Evolutionary conservation across 2,113 vertebrate genomes (phyloP), one percentile per base, ranked within the genome.

Genomic region (Phycodurus eques): DNA sequence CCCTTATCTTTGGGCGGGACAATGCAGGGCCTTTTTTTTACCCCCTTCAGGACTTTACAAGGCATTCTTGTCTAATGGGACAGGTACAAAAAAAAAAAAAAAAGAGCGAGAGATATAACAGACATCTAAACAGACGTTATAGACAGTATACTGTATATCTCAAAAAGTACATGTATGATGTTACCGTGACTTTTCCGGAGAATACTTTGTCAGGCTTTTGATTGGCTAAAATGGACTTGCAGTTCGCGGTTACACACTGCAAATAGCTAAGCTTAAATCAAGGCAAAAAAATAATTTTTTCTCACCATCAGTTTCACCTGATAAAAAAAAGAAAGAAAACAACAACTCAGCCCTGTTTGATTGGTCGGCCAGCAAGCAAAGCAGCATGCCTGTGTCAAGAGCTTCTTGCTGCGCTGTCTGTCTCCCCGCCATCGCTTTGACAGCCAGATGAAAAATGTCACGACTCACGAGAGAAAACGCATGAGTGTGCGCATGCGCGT

Each of bases 391-490:
- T 77, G 79, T 89, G 87, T 87, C 87, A 86, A 77, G 60, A 81
- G 78, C 68, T 82, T 79, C 80, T 83, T 76, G 80, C 78, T 70
- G 84, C 72, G 84, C 80, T 77, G 88, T 78, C 79, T 67, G 88
- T 84, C 80, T 89, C 72, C 71, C 81, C 79, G 80, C 88, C 86
- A 87, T 84, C 31, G 83, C 74, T 82, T 78, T 90, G 89, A 90
- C 89, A 90, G 84, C 88, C 87, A 87, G 88, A 87, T 80, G 83
- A 84, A 88, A 91, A 90, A 89, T 87, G 88, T 88, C 88, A 87
- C 72, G 82, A 81, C 88, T 85, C 72, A 62, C 74, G 78, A 76
- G 72, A 81, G 81, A 83, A 80, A 85, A 74, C 8, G 53, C 61
- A 35, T 66, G 65, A 43, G 68, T 8, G 0, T 35, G 75, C 12